Evolutionary conservation across 2,888 invertebrate species (phyloP).

Genomic region (Drosophila suboccidentalis): DNA sequence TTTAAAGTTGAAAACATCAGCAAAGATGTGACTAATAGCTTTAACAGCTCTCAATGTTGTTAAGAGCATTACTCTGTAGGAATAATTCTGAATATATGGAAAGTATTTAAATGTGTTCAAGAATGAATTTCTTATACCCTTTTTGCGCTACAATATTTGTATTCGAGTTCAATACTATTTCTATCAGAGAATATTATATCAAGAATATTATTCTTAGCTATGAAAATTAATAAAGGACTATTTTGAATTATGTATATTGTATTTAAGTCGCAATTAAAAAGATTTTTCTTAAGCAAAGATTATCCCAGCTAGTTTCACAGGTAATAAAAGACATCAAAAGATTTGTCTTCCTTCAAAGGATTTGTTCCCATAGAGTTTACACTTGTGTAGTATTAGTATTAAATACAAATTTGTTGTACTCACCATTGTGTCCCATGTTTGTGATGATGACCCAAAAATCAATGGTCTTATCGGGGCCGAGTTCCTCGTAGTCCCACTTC

Average conservation of each 20-base stretch:
- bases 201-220: too few species aligned
- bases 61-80: background rate
- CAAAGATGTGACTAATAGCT: background rate
- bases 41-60: background rate
- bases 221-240: too few species aligned
- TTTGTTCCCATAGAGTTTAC: conserved; percentile 1
- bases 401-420: conserved; percentile 81
- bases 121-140: background rate
- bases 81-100: background rate
- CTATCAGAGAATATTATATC: too few species aligned
- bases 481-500: conserved; percentile 98
- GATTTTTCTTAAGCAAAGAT: background rate
- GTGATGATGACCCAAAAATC: conserved; percentile 98
- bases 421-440: conserved; percentile 95
- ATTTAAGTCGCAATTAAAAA: too few species aligned
- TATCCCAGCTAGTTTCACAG: background rate
- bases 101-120: background rate
- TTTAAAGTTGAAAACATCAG: background rate
- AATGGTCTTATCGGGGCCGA: conserved; percentile 97
- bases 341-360: background rate
- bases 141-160: too few species aligned
- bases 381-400: conserved; percentile 1
- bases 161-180: too few species aligned
- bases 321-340: background rate
- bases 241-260: too few species aligned